Base-by-base conservation (phyloP, 2,797 vertebrate genomes). In the Chelonia mydas region DNA sequence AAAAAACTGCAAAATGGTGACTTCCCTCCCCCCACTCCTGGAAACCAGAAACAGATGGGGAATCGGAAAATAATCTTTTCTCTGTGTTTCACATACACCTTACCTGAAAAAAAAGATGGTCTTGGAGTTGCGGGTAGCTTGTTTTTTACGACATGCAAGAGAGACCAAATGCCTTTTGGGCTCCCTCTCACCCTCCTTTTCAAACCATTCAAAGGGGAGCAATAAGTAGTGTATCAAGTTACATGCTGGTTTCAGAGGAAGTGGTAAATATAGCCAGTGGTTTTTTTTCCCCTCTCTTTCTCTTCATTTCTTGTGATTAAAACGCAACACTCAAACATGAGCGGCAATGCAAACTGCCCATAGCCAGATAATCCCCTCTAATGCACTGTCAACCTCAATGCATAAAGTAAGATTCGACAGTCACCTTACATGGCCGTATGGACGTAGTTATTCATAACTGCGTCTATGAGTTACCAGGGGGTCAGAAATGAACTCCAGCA, bases 171-270 rank as follows among this genome's bases (percentile, higher is more conserved):
- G 80, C 87, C 83, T 45, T 28, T 19, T 6, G 53, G 59, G 83
- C 79, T 84, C 15, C 41, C 16, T 72, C 31, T 25, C 80, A 49
- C 74, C 65, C 12, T 59, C 59, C 41, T 81, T 83, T 37, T 37
- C 50, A 85, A 83, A 0, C 3, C 59, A 2, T 61, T 28, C 57
- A 0, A 1, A 94, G 87, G 55, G 54, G 90, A 94, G 84, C 83
- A 74, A 59, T 0, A 0, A 95, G 83, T 81, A 79, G 41, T 0
- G 23, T 31, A 2, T 88, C 92, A 93, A 92, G 90, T 74, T 90
- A 92, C n/a, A 17, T 74, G 45, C 72, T 2, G 27, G 84, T 28
- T 96, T 51, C 88, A 95, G 84, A 97, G 96, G 96, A 97, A 97
- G 96, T 96, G 94, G 95, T 96, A 86, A 96, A 78, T 91, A 82